Evolutionary conservation across 2,113 vertebrate species (phyloP).

Genomic region (Silurus meridionalis): DNA sequence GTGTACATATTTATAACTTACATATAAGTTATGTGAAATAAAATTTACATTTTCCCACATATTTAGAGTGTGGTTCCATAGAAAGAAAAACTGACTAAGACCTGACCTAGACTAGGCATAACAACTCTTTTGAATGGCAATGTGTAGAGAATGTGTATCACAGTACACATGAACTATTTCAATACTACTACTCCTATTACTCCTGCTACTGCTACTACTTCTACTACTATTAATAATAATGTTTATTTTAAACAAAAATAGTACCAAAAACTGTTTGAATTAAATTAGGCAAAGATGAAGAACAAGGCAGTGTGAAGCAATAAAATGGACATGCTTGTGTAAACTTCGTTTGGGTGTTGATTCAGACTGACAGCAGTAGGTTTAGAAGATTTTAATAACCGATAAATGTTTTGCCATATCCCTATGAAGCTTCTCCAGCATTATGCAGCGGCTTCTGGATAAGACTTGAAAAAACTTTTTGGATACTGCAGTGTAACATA

Average conservation of each 20-base stretch:
- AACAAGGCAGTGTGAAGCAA: background rate
- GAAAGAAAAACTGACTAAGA: too few species aligned
- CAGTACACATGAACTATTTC: too few species aligned
- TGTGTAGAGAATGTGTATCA: background rate
- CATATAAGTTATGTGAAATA: background rate
- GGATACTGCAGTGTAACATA: background rate
- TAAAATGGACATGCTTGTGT: background rate
- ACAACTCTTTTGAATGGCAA: too few species aligned
- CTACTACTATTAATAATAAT: too few species aligned
- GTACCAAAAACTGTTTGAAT: background rate
- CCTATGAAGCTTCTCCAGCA: background rate
- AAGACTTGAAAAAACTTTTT: background rate
- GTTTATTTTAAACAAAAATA: background rate
- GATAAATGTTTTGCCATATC: background rate
- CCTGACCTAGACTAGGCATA: too few species aligned
- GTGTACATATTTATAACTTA: background rate
- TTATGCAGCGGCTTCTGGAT: background rate
- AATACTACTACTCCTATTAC: too few species aligned
- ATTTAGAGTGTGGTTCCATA: background rate
- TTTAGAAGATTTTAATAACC: conserved; percentile 54
- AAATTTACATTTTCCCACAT: background rate
- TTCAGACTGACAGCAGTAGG: conserved; percentile 38
- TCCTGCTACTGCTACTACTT: too few species aligned
- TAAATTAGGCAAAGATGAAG: background rate
- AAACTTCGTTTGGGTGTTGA: conserved; percentile 23